Evolutionary conservation across 2,113 vertebrate species (phyloP).

Genomic region (Rattus norvegicus): DNA sequence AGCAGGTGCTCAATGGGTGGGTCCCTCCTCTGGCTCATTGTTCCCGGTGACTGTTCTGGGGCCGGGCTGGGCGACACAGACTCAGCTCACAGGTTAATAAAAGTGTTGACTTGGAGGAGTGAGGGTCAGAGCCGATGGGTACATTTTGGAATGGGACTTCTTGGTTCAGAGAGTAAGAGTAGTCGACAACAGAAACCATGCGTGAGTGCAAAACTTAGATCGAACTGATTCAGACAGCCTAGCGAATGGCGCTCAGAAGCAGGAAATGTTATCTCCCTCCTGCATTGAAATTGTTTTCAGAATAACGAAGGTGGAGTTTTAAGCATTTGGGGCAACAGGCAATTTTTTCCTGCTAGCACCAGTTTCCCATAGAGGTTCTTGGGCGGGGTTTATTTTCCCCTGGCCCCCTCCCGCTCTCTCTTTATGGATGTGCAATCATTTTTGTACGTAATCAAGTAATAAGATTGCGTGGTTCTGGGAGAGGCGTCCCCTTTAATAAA

Average conservation of each 20-base stretch:
- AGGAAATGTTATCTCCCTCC: not conserved
- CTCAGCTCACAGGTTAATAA: not conserved
- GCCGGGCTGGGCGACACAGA: not conserved
- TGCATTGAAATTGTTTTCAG: conserved; percentile 10
- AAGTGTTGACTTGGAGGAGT: conserved; percentile 38
- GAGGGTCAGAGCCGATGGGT: not conserved
- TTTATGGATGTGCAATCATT: not conserved
- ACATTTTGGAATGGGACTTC: conserved; percentile 45
- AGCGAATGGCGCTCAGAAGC: conserved; percentile 36
- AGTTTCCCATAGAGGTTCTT: conserved; percentile 63
- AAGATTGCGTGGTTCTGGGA: not conserved
- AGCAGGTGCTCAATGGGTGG: conserved; percentile 74
- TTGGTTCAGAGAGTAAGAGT: not conserved
- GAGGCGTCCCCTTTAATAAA: not conserved
- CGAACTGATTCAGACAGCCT: conserved; percentile 29
- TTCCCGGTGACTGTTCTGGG: conserved; percentile 68
- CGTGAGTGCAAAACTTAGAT: conserved; percentile 75
- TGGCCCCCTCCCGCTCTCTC: no score
- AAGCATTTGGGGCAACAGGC: not conserved
- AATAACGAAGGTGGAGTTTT: conserved; percentile 53
- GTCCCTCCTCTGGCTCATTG: conserved; percentile 79
- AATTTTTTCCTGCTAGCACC: conserved; percentile 55
- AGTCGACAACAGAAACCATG: not conserved
- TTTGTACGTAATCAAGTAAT: not conserved
- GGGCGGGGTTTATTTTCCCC: conserved; percentile 8